Conservation (phyloP, 64 coral and sea anemone genomes). For the Pocillopora verrucosa region DNA sequence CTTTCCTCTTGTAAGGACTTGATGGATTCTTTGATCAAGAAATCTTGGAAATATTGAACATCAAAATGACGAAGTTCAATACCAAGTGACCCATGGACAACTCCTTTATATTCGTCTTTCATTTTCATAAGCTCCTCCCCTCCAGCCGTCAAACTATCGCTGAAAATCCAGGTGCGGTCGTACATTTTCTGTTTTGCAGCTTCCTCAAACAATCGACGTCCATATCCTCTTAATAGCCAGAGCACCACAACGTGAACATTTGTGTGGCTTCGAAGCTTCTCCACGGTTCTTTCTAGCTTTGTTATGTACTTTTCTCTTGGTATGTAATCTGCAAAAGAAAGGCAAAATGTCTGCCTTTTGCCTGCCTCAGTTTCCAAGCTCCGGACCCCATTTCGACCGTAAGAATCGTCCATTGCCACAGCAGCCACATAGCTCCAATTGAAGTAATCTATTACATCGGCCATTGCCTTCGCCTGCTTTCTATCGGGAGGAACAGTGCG, state of each 20-base stretch:
- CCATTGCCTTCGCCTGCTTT: slow-evolving; percentile 57
- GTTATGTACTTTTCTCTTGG: slow-evolving; percentile 3
- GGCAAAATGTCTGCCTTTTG: slow-evolving; percentile 42
- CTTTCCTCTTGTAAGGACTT: neutral
- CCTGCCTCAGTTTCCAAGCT: slow-evolving; percentile 27
- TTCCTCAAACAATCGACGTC: slow-evolving; percentile 1
- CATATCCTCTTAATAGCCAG: slow-evolving; percentile 18
- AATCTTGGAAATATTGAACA: neutral
- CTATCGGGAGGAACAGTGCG: slow-evolving; percentile 51
- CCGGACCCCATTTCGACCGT: slow-evolving; percentile 46
- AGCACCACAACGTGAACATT: slow-evolving; percentile 6
- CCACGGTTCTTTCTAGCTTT: neutral
- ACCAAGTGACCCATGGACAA: slow-evolving; percentile 19
- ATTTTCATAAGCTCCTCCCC: neutral
- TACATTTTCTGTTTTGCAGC: slow-evolving; percentile 4
- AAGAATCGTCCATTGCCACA: slow-evolving; percentile 56
- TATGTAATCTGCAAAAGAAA: slow-evolving; percentile 45
- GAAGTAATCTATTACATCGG: slow-evolving; percentile 57
- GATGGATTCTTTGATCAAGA: neutral
- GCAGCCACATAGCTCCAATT: slow-evolving; percentile 52
- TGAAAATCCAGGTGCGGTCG: slow-evolving; percentile 43
- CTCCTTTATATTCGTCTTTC: neutral
- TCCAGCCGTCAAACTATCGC: slow-evolving; percentile 19
- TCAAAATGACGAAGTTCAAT: neutral
- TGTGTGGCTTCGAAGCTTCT: neutral